These are phyloP conservation scores for Actenoides lindsayi DNA, from an alignment of 2,113 vertebrate genomes.

Conservation along the genomic window DNA sequence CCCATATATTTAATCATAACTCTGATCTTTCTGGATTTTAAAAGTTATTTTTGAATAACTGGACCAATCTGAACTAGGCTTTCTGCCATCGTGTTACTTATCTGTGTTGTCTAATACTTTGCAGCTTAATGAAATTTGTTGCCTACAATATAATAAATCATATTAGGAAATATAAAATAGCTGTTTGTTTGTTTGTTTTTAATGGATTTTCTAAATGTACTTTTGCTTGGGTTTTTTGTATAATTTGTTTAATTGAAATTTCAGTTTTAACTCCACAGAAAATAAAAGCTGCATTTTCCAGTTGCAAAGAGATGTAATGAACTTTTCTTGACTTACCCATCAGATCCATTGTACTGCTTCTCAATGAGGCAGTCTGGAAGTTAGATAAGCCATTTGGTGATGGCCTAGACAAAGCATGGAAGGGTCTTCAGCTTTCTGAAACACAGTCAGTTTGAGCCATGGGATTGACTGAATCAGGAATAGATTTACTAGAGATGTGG, in stretches of 20 bases:
- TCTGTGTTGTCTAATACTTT: neutral
- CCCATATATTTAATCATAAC: neutral
- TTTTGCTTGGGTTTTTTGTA: neutral
- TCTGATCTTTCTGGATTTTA: neutral
- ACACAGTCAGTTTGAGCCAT: neutral
- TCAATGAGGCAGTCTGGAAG: neutral
- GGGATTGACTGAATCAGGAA: neutral
- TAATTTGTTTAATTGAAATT: neutral
- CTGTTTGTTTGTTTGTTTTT: fast-evolving
- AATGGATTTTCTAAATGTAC: neutral
- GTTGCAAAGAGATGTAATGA: neutral
- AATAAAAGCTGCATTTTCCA: neutral
- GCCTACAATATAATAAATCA: neutral
- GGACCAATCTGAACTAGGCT: neutral
- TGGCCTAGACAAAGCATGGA: neutral
- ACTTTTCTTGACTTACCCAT: neutral
- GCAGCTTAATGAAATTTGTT: neutral
- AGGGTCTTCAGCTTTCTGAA: neutral
- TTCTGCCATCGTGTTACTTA: neutral
- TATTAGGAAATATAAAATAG: neutral
- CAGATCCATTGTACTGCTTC: neutral
- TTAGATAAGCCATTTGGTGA: neutral
- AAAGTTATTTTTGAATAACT: neutral
- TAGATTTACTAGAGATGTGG: neutral
- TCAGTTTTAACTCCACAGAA: neutral